Base-by-base conservation (phyloP, 2,113 vertebrate species). In the Vanacampus margaritifer region DNA sequence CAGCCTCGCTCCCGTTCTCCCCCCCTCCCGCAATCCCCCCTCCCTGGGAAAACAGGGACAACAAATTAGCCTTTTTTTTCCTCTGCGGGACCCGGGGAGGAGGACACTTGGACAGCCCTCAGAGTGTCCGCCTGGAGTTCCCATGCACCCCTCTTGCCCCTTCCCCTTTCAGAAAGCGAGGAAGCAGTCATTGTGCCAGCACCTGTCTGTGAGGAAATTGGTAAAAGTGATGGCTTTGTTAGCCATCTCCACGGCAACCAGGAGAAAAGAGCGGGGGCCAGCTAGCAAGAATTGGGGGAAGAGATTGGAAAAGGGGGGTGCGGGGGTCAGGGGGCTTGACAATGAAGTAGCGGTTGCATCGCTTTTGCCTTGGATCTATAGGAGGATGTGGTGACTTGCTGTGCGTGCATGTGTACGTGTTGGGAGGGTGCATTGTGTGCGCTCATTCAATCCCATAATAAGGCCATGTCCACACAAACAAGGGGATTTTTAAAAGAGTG, bases 201-300 rank as follows among this genome's bases (percentile, higher is more conserved):
- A 93, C 92, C 91, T 93, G 92, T 92, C 91, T 92, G 91, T 92
- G 90, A 92, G 92, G 90, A 93, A 92, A 92, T 92, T 92, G 92
- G 91, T 93, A 90, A 93, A 92, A 92, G 87, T 93, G 92, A 93
- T 92, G 92, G 91, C 92, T 93, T 93, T 93, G 92, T 93, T 92
- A 93, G 92, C 79, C 73, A 61, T 92, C 76, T 59, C 89, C 85
- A 80, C 70, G 90, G 78, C 84, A 84, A 93, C 92, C 84, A 79
- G 82, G 88, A 91, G 89, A 90, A 91, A 90, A 82, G 85, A 88
- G 75, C 51, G 69, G 81, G 84, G 87, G 84, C 79, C 85, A 67
- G 79, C 76, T 39, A 75, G 75, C 73, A 71, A 68, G 80, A 79
- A 82, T 72, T 67, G 73, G 79, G 28, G 79, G 77, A 69, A 78